A percentile compares a stretch with the other conserved stretches of the same genome.
Conservation (phyloP, 2,797 vertebrate species). For the Cuniculus paca region DNA sequence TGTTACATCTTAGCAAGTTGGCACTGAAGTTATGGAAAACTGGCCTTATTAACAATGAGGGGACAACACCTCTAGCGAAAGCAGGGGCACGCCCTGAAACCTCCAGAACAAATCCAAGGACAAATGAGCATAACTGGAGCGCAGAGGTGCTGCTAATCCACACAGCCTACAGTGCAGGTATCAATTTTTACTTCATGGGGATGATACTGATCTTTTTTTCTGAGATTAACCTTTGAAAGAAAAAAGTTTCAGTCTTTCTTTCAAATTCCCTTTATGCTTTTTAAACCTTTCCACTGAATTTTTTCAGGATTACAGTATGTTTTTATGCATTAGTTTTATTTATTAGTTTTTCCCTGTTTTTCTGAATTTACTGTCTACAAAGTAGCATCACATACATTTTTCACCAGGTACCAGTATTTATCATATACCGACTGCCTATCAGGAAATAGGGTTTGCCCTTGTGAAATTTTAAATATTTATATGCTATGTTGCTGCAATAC, state of each 20-base stretch:
- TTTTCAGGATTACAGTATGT: background rate
- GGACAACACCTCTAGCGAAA: background rate
- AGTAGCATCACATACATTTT: background rate
- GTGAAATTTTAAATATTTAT: background rate
- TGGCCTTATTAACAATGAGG: background rate
- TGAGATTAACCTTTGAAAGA: background rate
- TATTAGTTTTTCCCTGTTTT: background rate
- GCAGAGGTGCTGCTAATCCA: background rate
- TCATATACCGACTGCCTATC: background rate
- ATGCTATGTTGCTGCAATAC: background rate
- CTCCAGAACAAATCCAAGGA: background rate
- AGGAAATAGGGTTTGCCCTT: background rate
- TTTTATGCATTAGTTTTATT: background rate
- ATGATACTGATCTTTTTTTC: background rate
- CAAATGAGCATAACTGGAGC: background rate
- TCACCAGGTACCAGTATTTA: background rate
- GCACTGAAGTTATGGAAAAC: background rate
- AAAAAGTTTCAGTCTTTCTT: conserved; percentile 17
- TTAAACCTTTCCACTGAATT: background rate
- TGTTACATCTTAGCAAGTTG: background rate
- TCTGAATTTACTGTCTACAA: background rate
- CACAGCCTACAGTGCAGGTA: background rate
- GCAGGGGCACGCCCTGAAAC: background rate
- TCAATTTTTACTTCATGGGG: background rate
- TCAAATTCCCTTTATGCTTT: background rate